These are phyloP conservation scores for Atlantisia rogersi DNA, from an alignment of 2,113 vertebrate genomes.

Conservation along the genomic window DNA sequence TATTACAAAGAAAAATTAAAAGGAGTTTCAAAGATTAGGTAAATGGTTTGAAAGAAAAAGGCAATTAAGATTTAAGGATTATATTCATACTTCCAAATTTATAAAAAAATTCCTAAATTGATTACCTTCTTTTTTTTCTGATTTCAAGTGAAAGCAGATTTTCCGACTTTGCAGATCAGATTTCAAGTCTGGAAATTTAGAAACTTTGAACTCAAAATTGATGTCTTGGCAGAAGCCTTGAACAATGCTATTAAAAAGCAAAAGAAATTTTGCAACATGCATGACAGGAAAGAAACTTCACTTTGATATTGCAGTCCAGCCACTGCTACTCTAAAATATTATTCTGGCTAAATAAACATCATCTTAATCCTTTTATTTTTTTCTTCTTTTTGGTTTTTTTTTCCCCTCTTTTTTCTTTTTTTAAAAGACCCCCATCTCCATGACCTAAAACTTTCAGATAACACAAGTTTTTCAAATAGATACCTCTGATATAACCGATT, in stretches of 20 bases:
- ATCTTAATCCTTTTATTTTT: no score
- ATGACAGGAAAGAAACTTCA: background rate
- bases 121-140: background rate
- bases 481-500: background rate
- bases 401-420: background rate
- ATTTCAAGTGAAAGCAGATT: background rate
- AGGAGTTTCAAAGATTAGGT: background rate
- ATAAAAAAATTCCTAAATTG: background rate
- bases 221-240: background rate
- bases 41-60: background rate
- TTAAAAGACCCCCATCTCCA: background rate
- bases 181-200: background rate
- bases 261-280: background rate
- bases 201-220: background rate
- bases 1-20: background rate
- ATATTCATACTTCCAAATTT: background rate
- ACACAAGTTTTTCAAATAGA: background rate
- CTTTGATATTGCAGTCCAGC: background rate
- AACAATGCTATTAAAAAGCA: background rate
- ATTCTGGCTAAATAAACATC: background rate
- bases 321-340: background rate
- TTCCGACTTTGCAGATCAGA: background rate
- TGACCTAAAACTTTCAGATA: background rate
- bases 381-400: no score
- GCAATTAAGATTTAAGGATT: background rate